Percentiles rank a stretch among this genome's conserved stretches.
These are phyloP conservation scores for Nautilus pompilius DNA, from an alignment of 1,140 invertebrate genomes.

Conservation along the genomic window DNA sequence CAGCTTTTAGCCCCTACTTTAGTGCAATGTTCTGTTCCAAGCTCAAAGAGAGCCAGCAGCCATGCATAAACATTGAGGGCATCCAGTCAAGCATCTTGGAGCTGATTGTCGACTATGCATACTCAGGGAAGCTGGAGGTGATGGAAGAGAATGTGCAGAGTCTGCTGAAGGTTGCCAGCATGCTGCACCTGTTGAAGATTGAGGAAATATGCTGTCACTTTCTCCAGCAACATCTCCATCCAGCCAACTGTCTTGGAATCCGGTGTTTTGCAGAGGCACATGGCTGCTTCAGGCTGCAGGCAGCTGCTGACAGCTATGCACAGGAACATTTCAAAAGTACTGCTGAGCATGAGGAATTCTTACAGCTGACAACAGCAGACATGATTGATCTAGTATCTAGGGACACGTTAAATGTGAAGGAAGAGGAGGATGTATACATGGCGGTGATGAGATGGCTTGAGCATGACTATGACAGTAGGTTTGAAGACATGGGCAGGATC, in stretches of 20 bases:
- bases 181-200: conserved; percentile 78
- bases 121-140: conserved; percentile 19
- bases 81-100: conserved; percentile 17
- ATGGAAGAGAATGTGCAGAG: conserved; percentile 68
- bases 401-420: conserved; percentile 30
- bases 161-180: conserved; percentile 75
- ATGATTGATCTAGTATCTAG: conserved; percentile 24
- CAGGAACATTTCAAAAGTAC: conserved; percentile 31
- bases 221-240: conserved; percentile 80
- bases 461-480: conserved; percentile 11
- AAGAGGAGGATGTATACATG: conserved; percentile 32
- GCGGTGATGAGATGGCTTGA: conserved; percentile 25
- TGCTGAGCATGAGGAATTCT: conserved; percentile 20
- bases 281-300: conserved; percentile 21
- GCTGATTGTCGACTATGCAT: conserved; percentile 23
- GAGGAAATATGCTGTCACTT: conserved; percentile 84
- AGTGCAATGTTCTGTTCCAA: conserved; percentile 40
- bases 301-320: conserved; percentile 17
- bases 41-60: conserved; percentile 23
- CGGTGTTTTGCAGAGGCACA: conserved; percentile 83
- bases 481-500: conserved; percentile 7
- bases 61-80: conserved; percentile 16
- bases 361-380: conserved; percentile 23
- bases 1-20: conserved; percentile 35
- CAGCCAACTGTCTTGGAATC: conserved; percentile 87